A percentile compares a stretch with the other conserved stretches of the same genome.
Conservation (phyloP, 2,113 vertebrate species). For the Pedionomus torquatus region DNA sequence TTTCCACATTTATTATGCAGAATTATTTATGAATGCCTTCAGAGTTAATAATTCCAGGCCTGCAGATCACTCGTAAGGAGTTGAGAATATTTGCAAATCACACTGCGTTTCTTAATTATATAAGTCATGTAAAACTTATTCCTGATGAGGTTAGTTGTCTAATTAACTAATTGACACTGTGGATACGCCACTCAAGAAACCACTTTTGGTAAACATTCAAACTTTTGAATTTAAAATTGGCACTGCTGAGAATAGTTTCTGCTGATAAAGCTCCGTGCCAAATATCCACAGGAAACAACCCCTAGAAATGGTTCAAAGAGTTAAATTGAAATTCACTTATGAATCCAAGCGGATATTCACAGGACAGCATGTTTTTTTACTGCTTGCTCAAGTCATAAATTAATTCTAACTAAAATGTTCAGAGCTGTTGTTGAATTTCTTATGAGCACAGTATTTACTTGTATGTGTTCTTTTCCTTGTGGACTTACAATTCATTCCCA, state of each 20-base stretch:
- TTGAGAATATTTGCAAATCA: not conserved
- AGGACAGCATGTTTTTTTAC: not conserved
- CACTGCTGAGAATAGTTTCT: not conserved
- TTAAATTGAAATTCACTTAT: slow-evolving; percentile 14
- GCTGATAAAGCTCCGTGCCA: not conserved
- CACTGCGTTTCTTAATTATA: slow-evolving; percentile 9
- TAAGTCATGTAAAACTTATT: slow-evolving; percentile 14
- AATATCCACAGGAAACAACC: not conserved
- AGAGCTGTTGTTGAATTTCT: slow-evolving; percentile 43
- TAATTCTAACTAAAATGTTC: slow-evolving; percentile 50
- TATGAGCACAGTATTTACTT: slow-evolving; percentile 42
- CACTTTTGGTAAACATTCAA: not conserved
- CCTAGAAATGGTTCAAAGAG: not conserved
- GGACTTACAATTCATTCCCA: not conserved
- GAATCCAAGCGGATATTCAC: not conserved
- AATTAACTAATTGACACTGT: slow-evolving; percentile 7
- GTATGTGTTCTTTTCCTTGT: not conserved
- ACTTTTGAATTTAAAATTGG: slow-evolving; percentile 5
- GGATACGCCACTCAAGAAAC: not conserved
- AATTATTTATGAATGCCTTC: slow-evolving; percentile 46
- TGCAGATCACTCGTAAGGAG: not conserved
- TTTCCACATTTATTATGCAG: slow-evolving; percentile 15
- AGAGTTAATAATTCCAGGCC: slow-evolving; percentile 47
- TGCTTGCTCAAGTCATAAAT: slow-evolving; percentile 53
- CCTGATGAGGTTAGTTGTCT: slow-evolving; percentile 20